Conservation (phyloP, 2,797 vertebrate genomes). For the Catharus ustulatus region DNA sequence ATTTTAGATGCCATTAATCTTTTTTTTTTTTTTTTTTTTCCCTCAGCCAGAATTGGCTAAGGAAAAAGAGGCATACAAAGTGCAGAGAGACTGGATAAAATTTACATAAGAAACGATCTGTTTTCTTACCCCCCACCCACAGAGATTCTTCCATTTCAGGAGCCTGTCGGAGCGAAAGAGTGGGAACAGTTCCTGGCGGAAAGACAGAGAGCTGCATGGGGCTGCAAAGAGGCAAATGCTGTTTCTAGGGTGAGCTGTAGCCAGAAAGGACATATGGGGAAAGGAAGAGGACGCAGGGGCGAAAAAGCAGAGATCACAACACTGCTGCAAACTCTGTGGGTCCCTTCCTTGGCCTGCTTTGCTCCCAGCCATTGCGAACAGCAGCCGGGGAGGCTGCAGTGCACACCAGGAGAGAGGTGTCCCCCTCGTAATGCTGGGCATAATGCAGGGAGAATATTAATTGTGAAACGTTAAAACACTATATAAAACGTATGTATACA, state of each 20-base stretch:
- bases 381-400: background rate
- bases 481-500: background rate
- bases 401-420: background rate
- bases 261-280: background rate
- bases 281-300: background rate
- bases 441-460: background rate
- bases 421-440: accelerated
- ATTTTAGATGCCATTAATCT: slow-evolving; percentile 41
- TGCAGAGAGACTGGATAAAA: slow-evolving; percentile 10
- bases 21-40: background rate
- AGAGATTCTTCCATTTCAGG: background rate
- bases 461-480: background rate
- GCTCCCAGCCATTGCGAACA: background rate
- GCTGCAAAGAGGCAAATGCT: background rate
- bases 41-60: background rate
- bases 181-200: background rate
- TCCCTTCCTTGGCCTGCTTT: background rate
- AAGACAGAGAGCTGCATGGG: background rate
- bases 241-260: background rate
- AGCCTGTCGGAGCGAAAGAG: background rate
- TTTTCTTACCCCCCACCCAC: slow-evolving; percentile 43
- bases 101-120: slow-evolving; percentile 40
- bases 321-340: background rate
- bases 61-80: slow-evolving; percentile 11
- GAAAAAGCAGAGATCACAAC: background rate